Percentiles rank a stretch among this genome's conserved stretches.
These are phyloP conservation scores for Melanotaenia nigrans DNA, from an alignment of 2,797 vertebrate species.

Conservation along the genomic window DNA sequence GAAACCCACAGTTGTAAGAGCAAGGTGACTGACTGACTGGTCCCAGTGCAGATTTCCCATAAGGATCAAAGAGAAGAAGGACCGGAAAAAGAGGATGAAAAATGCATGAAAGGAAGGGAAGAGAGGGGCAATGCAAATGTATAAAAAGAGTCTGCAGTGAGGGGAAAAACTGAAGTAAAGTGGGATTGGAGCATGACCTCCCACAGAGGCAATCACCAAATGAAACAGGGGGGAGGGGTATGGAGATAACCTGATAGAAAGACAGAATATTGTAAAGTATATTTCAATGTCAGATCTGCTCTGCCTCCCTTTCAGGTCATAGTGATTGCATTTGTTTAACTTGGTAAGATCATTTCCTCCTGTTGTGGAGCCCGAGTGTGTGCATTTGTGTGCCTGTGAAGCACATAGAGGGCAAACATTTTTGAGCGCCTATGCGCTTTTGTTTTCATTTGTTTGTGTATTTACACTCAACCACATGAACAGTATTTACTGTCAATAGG, in stretches of 20 bases:
- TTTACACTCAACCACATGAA: constrained; percentile 4
- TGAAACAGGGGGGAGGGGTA: constrained; percentile 29
- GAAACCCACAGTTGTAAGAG: constrained; percentile 24
- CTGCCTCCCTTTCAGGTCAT: constrained; percentile 53
- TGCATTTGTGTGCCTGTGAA: constrained; percentile 11
- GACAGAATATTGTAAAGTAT: constrained; percentile 33
- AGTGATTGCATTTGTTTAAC: constrained; percentile 62
- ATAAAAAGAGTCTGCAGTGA: constrained; percentile 20
- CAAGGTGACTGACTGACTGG: constrained; percentile 40
- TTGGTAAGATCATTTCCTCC: constrained; percentile 51
- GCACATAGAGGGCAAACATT: background rate
- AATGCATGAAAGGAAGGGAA: constrained; percentile 30
- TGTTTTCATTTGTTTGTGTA: background rate
- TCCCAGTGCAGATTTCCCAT: constrained; percentile 36
- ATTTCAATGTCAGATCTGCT: constrained; percentile 49
- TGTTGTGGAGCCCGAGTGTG: background rate
- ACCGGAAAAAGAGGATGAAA: constrained; percentile 14
- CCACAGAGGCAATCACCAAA: constrained; percentile 43
- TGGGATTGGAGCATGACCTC: constrained; percentile 46
- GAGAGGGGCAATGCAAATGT: constrained; percentile 46
- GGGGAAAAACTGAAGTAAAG: constrained; percentile 31
- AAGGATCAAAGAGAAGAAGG: constrained; percentile 44
- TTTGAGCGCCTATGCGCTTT: background rate
- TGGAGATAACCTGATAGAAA: constrained; percentile 54
- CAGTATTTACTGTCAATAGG: constrained; percentile 11